These are phyloP conservation scores for Batillaria attramentaria DNA, from an alignment of 1,140 invertebrate genomes.

Conservation along the genomic window DNA sequence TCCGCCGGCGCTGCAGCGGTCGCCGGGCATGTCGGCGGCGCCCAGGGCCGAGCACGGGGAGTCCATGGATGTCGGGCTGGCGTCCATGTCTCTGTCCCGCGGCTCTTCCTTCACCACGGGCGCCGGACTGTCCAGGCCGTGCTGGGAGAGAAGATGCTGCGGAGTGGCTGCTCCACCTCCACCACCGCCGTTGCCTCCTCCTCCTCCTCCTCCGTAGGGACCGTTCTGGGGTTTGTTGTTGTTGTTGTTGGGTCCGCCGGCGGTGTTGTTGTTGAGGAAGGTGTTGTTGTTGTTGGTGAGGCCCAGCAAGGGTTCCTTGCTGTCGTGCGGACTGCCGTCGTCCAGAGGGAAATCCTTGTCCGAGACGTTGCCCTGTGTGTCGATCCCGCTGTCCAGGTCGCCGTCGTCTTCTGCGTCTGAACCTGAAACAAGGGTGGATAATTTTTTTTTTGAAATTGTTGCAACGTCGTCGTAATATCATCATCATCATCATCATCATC, in stretches of 20 bases:
- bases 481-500: background rate
- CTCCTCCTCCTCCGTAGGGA: background rate
- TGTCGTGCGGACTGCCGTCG: conserved; percentile 54
- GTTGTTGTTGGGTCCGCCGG: conserved; percentile 33
- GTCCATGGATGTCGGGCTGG: conserved; percentile 46
- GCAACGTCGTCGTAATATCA: background rate
- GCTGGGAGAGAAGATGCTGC: conserved; percentile 27
- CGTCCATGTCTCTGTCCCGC: conserved; percentile 40
- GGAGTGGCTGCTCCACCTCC: conserved; percentile 27
- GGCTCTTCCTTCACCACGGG: conserved; percentile 52
- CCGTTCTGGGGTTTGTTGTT: conserved; percentile 11
- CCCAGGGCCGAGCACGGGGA: conserved; percentile 39
- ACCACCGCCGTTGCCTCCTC: conserved; percentile 25
- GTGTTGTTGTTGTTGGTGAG: conserved; percentile 46
- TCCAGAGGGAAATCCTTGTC: conserved; percentile 62
- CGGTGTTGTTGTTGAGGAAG: conserved; percentile 47
- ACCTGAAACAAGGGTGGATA: conserved; percentile 31
- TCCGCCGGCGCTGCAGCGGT: conserved; percentile 34
- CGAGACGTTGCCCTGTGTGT: conserved; percentile 56
- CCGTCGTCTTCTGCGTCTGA: conserved; percentile 69
- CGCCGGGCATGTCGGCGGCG: conserved; percentile 37
- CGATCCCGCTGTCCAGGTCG: conserved; percentile 61
- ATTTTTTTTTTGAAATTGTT: background rate
- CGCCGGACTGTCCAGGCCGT: conserved; percentile 47
- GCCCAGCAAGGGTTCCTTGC: conserved; percentile 57